A percentile compares a stretch with the other conserved stretches of the same genome.
Evolutionary conservation across 2,888 invertebrate species (phyloP).

Genomic region (Lingula anatina): DNA sequence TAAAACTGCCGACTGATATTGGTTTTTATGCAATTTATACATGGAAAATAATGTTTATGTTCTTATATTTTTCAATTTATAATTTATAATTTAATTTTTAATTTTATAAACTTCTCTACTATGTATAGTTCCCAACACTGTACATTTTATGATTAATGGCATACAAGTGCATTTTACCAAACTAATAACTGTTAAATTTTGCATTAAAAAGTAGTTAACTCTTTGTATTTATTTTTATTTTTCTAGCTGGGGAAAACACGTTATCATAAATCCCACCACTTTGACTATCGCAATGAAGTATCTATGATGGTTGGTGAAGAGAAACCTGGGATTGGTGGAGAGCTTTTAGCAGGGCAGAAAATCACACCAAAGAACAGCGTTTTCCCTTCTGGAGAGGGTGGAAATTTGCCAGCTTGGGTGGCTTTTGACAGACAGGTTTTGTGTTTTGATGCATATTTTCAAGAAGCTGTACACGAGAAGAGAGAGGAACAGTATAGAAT

Average conservation of each 20-base stretch:
- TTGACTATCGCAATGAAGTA: slow-evolving; percentile 57
- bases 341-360: slow-evolving; percentile 56
- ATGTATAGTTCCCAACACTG: too few relatives aligned
- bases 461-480: slow-evolving; percentile 73
- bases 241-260: slow-evolving; percentile 62
- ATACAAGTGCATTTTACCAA: neutral
- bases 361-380: slow-evolving; percentile 63
- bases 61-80: too few relatives aligned
- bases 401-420: slow-evolving; percentile 77
- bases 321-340: slow-evolving; percentile 61
- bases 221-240: slow-evolving; percentile 4
- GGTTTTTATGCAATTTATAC: too few relatives aligned
- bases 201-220: neutral
- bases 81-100: too few relatives aligned
- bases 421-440: slow-evolving; percentile 81
- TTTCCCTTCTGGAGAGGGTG: slow-evolving; percentile 70
- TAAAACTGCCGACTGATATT: too few relatives aligned
- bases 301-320: slow-evolving; percentile 60
- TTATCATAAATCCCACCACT: slow-evolving; percentile 62
- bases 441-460: slow-evolving; percentile 72
- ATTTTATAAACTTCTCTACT: too few relatives aligned
- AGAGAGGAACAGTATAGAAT: slow-evolving; percentile 65
- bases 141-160: too few relatives aligned
- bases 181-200: neutral
- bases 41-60: too few relatives aligned